Evolutionary conservation across 2,113 vertebrate species (phyloP).

Genomic region (Thunnus maccoyii): DNA sequence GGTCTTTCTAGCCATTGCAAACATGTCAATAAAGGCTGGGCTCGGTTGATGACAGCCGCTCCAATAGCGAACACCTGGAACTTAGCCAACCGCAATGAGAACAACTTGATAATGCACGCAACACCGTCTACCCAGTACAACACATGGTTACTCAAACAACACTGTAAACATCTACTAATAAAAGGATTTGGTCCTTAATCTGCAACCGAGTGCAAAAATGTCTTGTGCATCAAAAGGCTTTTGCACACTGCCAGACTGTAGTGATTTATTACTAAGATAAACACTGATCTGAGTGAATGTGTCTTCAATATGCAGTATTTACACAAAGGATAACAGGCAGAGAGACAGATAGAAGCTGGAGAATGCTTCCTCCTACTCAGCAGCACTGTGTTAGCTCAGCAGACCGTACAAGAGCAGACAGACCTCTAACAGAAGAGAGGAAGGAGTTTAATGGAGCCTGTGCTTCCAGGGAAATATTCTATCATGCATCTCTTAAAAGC

Average conservation of each 20-base stretch:
- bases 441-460: constrained; percentile 59
- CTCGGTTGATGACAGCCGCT: constrained; percentile 68
- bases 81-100: constrained; percentile 59
- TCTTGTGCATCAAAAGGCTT: constrained; percentile 61
- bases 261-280: constrained; percentile 71
- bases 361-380: constrained; percentile 63
- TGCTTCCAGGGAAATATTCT: constrained; percentile 60
- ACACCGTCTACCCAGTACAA: constrained; percentile 31
- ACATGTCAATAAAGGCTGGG: constrained; percentile 72
- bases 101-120: constrained; percentile 61
- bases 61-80: constrained; percentile 76
- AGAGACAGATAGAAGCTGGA: constrained; percentile 53
- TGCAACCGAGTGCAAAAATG: constrained; percentile 64
- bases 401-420: constrained; percentile 63
- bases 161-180: constrained; percentile 57
- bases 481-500: constrained; percentile 57
- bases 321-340: constrained; percentile 56
- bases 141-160: constrained; percentile 62
- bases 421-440: constrained; percentile 33
- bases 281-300: constrained; percentile 63
- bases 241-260: constrained; percentile 46
- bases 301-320: constrained; percentile 68
- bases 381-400: constrained; percentile 69
- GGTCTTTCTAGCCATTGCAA: constrained; percentile 63
- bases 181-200: constrained; percentile 67